These are phyloP conservation scores for Penelope pileata DNA, from an alignment of 2,113 vertebrate species.

Conservation along the genomic window DNA sequence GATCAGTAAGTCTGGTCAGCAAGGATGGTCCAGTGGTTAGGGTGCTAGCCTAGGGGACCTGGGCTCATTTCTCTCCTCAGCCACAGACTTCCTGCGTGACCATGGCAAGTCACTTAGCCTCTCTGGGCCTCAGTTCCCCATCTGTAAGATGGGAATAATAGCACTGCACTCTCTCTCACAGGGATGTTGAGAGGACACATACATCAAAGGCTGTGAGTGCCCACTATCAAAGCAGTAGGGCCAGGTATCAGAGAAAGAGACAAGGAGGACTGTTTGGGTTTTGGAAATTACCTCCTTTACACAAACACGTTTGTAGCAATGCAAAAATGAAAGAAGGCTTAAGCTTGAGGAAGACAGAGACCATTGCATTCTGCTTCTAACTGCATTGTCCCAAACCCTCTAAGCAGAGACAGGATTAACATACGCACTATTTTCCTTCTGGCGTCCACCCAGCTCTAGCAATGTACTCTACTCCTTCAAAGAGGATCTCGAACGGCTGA, in stretches of 20 bases:
- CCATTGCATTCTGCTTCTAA: constrained; percentile 30
- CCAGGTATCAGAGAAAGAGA: constrained; percentile 41
- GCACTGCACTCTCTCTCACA: constrained; percentile 59
- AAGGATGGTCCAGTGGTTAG: constrained; percentile 65
- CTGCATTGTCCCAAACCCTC: neutral
- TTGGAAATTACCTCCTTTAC: constrained; percentile 4
- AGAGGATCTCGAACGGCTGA: constrained; percentile 85
- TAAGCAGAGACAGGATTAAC: constrained; percentile 68
- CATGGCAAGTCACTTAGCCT: constrained; percentile 65
- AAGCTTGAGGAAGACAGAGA: constrained; percentile 34
- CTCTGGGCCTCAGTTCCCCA: constrained; percentile 69
- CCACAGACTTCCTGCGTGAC: constrained; percentile 66
- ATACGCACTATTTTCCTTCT: constrained; percentile 87
- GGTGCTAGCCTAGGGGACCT: constrained; percentile 63
- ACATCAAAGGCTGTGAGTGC: constrained; percentile 43
- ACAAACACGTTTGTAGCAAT: neutral
- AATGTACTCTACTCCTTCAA: constrained; percentile 86
- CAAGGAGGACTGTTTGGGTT: neutral
- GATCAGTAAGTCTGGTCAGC: constrained; percentile 70
- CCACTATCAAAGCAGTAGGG: constrained; percentile 14
- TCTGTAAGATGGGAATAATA: constrained; percentile 70
- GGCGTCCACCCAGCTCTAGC: constrained; percentile 87
- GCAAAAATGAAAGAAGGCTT: constrained; percentile 52
- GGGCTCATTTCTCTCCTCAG: constrained; percentile 66
- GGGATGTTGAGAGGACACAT: constrained; percentile 58